A percentile compares a stretch with the other conserved stretches of the same genome.
Evolutionary conservation across 2,797 vertebrate genomes (phyloP).

Genomic region (Channa striata): DNA sequence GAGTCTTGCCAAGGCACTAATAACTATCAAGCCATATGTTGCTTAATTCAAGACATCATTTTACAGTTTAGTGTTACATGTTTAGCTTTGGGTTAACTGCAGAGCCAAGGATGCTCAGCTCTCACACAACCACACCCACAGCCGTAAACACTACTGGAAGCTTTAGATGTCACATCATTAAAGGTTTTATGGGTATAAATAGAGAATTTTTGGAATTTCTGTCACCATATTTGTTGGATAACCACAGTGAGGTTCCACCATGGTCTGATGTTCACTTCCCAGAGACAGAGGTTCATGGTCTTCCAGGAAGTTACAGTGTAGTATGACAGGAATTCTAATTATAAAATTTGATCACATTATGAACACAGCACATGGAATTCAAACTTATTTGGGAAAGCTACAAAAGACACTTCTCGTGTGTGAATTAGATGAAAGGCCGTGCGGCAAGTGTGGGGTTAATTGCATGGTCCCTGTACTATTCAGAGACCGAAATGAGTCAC

Average conservation of each 20-base stretch:
- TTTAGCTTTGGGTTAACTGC: neutral
- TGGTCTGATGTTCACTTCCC: slow-evolving; percentile 53
- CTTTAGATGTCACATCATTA: slow-evolving; percentile 52
- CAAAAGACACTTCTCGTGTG: slow-evolving; percentile 28
- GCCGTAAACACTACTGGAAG: slow-evolving; percentile 31
- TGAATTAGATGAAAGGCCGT: slow-evolving; percentile 45
- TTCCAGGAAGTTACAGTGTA: slow-evolving; percentile 58
- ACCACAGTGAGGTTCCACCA: slow-evolving; percentile 66
- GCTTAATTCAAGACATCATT: no score
- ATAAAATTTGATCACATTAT: slow-evolving; percentile 39
- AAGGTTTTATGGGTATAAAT: slow-evolving; percentile 68
- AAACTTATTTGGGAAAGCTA: slow-evolving; percentile 58
- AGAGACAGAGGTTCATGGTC: slow-evolving; percentile 45
- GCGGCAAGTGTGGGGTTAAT: slow-evolving; percentile 53
- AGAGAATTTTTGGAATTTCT: slow-evolving; percentile 66
- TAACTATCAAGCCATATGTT: no score
- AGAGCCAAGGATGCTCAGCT: slow-evolving; percentile 20
- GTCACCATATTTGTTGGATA: slow-evolving; percentile 67
- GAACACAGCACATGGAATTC: slow-evolving; percentile 44
- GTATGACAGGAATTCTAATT: slow-evolving; percentile 71
- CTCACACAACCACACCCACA: slow-evolving; percentile 3
- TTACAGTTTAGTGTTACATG: neutral
- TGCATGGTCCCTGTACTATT: slow-evolving; percentile 50
- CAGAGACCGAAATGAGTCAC: slow-evolving; percentile 70
- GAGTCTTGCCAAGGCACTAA: no score